A percentile compares a stretch with the other conserved stretches of the same genome.
Conservation (phyloP, 2,113 vertebrate species). For the Tenebrosternarchus preto region DNA sequence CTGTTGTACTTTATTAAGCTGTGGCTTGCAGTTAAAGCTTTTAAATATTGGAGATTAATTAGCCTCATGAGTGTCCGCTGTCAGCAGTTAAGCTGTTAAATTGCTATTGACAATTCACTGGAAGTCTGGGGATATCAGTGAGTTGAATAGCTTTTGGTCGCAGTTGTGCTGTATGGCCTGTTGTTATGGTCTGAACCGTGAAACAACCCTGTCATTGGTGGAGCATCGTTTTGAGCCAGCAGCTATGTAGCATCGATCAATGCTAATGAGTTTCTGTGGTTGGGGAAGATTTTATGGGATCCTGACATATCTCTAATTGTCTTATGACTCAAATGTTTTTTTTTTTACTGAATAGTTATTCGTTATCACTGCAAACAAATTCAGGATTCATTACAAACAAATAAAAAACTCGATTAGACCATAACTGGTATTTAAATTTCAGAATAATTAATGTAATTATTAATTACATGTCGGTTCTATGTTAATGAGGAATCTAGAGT, state of each 20-base stretch:
- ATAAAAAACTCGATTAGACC: not conserved
- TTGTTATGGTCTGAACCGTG: not conserved
- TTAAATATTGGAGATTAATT: slow-evolving; percentile 26
- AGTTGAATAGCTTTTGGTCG: not conserved
- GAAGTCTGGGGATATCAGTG: not conserved
- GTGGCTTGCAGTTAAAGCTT: not conserved
- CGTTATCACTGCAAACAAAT: not conserved
- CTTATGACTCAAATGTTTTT: not conserved
- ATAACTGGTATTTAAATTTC: not conserved
- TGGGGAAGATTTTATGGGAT: not conserved
- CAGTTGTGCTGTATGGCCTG: not conserved
- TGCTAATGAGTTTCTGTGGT: not conserved
- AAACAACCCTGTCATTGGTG: not conserved
- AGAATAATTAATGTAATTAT: not conserved
- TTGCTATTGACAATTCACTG: slow-evolving; percentile 23
- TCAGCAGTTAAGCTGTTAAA: slow-evolving; percentile 25
- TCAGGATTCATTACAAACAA: not conserved
- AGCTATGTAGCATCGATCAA: not conserved
- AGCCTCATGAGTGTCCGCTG: slow-evolving; percentile 6
- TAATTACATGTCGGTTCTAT: not conserved
- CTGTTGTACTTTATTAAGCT: slow-evolving; percentile 19
- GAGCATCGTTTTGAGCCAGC: not conserved
- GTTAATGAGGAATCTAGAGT: not conserved
- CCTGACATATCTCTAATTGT: not conserved
- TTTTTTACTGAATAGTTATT: not conserved